Percentiles rank a stretch among this genome's conserved stretches.
These are phyloP conservation scores for Ascaphus truei DNA, from an alignment of 2,113 vertebrate genomes.

Conservation along the genomic window DNA sequence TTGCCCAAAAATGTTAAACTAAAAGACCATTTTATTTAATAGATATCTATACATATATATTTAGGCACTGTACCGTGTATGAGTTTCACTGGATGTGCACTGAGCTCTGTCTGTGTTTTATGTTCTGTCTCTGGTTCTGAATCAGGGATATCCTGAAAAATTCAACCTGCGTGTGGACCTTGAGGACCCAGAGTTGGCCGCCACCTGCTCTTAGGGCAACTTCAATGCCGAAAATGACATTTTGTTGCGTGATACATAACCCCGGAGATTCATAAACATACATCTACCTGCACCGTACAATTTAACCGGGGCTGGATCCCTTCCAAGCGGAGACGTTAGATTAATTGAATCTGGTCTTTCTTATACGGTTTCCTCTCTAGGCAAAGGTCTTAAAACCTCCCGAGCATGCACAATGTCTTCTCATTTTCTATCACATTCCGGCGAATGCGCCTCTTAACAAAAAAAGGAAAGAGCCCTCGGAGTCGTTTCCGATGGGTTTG, in stretches of 20 bases:
- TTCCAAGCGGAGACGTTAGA: slow-evolving; percentile 20
- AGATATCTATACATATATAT: too few species aligned
- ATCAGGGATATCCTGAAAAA: too few species aligned
- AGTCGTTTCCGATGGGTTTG: not conserved
- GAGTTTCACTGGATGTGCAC: too few species aligned
- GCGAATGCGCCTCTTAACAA: slow-evolving; percentile 23
- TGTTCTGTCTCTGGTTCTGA: too few species aligned
- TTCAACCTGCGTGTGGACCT: too few species aligned
- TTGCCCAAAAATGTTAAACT: too few species aligned
- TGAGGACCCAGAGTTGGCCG: too few species aligned
- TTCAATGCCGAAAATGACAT: slow-evolving; percentile 3
- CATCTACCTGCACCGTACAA: slow-evolving; percentile 23
- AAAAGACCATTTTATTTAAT: too few species aligned
- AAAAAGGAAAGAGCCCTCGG: not conserved
- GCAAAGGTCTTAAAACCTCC: slow-evolving; percentile 36
- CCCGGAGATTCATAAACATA: slow-evolving; percentile 19
- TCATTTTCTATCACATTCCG: slow-evolving; percentile 32
- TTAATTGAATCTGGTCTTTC: slow-evolving; percentile 37
- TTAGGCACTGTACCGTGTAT: too few species aligned
- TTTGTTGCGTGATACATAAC: slow-evolving; percentile 29
- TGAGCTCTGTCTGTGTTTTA: too few species aligned
- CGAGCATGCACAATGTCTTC: slow-evolving; percentile 35
- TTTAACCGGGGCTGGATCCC: slow-evolving; percentile 19
- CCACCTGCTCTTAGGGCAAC: not conserved
- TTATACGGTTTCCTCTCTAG: slow-evolving; percentile 36